Conservation (phyloP, 1,140 invertebrate genomes). For the Ceratina japonica region DNA sequence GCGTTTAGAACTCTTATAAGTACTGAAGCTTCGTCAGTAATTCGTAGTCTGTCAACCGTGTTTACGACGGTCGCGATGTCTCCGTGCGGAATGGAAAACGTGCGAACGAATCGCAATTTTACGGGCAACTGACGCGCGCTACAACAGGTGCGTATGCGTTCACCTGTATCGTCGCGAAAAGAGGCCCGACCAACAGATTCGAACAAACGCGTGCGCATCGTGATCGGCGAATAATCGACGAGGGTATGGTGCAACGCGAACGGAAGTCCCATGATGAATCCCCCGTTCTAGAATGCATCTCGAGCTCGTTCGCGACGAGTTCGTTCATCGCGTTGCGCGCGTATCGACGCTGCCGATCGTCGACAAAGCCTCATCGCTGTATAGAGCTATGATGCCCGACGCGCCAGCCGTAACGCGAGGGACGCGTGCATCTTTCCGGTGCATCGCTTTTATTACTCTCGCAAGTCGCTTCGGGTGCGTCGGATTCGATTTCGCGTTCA, state of each 20-base stretch:
- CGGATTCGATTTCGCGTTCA: too few relatives aligned
- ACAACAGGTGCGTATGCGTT: slow-evolving; percentile 32
- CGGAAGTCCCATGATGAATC: slow-evolving; percentile 2
- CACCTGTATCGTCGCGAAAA: slow-evolving; percentile 53
- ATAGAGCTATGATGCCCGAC: too few relatives aligned
- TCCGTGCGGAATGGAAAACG: not conserved
- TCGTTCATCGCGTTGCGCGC: not conserved
- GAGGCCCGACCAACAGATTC: slow-evolving; percentile 15
- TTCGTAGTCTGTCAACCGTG: too few relatives aligned
- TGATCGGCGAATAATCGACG: slow-evolving; percentile 21
- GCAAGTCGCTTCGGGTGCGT: too few relatives aligned
- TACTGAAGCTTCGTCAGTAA: too few relatives aligned
- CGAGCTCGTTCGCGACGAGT: not conserved
- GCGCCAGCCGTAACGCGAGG: too few relatives aligned
- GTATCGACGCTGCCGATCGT: not conserved
- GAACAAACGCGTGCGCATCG: not conserved
- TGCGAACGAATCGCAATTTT: slow-evolving; percentile 11
- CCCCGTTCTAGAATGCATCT: too few relatives aligned
- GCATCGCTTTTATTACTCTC: too few relatives aligned
- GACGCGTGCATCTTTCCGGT: too few relatives aligned
- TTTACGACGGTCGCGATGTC: too few relatives aligned
- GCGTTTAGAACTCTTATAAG: too few relatives aligned
- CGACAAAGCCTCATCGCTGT: too few relatives aligned
- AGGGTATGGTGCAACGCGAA: not conserved
- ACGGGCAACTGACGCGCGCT: slow-evolving; percentile 40